Percentiles rank a stretch among this genome's conserved stretches.
Evolutionary conservation across 2,888 invertebrate species (phyloP).

Genomic region (Lepidocyrtoides sp.): DNA sequence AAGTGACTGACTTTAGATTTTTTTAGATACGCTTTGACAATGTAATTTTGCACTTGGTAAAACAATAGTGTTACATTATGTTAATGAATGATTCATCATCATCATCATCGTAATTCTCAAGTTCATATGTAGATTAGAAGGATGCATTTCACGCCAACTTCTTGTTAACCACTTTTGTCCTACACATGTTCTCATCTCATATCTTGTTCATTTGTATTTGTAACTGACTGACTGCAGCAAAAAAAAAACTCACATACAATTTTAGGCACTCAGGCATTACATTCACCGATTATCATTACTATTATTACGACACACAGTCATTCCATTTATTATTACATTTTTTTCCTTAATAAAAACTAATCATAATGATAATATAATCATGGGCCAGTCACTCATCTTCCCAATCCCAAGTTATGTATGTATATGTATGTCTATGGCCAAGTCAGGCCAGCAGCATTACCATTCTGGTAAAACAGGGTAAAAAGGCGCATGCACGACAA

Average conservation of each 20-base stretch:
- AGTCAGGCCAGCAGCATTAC: background rate
- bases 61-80: slow-evolving; percentile 36
- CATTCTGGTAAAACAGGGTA: slow-evolving; percentile 49
- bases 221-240: no score
- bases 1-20: background rate
- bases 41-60: slow-evolving; percentile 32
- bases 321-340: slow-evolving; percentile 54
- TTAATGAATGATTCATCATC: slow-evolving; percentile 44
- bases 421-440: background rate
- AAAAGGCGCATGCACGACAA: background rate
- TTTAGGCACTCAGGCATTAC: background rate
- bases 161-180: slow-evolving; percentile 71
- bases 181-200: slow-evolving; percentile 15
- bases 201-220: no score
- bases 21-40: background rate
- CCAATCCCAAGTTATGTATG: background rate
- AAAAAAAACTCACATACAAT: no score
- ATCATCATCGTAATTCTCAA: slow-evolving; percentile 1
- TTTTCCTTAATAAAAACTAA: slow-evolving; percentile 43
- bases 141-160: slow-evolving; percentile 70
- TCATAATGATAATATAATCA: slow-evolving; percentile 61
- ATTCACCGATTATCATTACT: background rate
- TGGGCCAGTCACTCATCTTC: slow-evolving; percentile 35
- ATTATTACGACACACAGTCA: slow-evolving; percentile 4
- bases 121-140: slow-evolving; percentile 46